These are phyloP conservation scores for Erebia aethiops DNA, from an alignment of 2,888 invertebrate genomes.

Conservation along the genomic window DNA sequence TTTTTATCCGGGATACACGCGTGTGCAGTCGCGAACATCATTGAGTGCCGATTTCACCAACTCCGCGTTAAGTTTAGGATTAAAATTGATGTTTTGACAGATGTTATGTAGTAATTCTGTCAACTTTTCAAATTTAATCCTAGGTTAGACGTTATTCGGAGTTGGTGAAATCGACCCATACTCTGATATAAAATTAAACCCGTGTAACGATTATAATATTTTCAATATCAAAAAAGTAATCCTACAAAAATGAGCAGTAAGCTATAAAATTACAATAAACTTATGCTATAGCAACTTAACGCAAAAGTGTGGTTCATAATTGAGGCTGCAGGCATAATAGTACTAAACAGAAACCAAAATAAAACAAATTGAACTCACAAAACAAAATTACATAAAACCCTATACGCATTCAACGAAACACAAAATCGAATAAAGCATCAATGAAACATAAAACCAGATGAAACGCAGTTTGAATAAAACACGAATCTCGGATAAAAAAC, in stretches of 20 bases:
- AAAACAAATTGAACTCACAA: constrained; percentile 28
- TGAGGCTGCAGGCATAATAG: background rate
- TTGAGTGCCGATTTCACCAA: too few relatives aligned
- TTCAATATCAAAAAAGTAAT: background rate
- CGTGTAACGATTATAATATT: too few relatives aligned
- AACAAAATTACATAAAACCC: constrained; percentile 49
- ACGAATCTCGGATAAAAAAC: constrained; percentile 47
- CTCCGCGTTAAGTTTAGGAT: too few relatives aligned
- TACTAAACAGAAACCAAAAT: constrained; percentile 17
- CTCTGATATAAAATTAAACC: too few relatives aligned
- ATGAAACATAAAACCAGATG: constrained; percentile 50
- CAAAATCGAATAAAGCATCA: constrained; percentile 49
- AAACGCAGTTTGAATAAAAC: constrained; percentile 30
- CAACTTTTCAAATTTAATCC: too few relatives aligned
- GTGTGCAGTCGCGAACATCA: too few relatives aligned
- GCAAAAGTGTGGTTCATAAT: background rate
- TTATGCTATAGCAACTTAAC: background rate
- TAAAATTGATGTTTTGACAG: too few relatives aligned
- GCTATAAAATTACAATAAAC: background rate
- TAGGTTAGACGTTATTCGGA: too few relatives aligned
- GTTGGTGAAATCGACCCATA: too few relatives aligned
- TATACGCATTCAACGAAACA: constrained; percentile 57
- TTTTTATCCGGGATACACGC: too few relatives aligned
- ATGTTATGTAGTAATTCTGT: too few relatives aligned
- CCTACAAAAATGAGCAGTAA: background rate